Conservation (phyloP, 2,113 vertebrate species). For the Sterrhoptilus dennistouni region DNA sequence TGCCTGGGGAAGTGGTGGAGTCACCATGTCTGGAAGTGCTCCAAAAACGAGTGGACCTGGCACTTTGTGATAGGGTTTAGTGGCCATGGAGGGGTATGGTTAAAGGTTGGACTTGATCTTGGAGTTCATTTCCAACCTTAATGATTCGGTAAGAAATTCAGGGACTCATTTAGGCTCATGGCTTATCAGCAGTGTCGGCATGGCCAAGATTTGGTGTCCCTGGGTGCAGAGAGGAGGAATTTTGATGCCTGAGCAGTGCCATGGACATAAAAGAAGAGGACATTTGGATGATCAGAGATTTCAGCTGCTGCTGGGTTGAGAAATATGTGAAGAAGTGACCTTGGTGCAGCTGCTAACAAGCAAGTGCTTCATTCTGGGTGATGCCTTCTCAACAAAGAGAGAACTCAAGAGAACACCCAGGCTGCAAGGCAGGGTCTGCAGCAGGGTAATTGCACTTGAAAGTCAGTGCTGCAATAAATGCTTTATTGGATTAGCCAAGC, state of each 20-base stretch:
- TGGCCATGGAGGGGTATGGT: neutral
- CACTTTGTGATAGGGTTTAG: neutral
- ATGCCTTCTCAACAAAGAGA: constrained; percentile 24
- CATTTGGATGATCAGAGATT: neutral
- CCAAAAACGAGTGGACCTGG: neutral
- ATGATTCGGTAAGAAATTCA: fast-evolving
- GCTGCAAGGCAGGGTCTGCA: neutral
- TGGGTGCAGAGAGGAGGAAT: neutral
- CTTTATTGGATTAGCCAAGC: constrained; percentile 29
- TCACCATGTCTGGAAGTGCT: neutral
- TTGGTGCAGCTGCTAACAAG: neutral
- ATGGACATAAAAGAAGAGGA: neutral
- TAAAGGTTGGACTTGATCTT: neutral
- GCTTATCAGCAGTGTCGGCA: neutral
- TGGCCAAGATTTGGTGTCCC: neutral
- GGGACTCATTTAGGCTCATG: neutral
- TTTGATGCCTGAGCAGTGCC: neutral
- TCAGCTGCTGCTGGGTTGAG: neutral
- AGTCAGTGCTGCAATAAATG: neutral
- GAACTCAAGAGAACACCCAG: neutral
- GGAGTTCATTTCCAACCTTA: neutral
- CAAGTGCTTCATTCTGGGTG: neutral
- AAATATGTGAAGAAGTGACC: fast-evolving
- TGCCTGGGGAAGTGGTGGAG: neutral
- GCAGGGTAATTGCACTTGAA: neutral